These are phyloP conservation scores for Grammomys dolichurus DNA, from an alignment of 2,113 vertebrate genomes.

Conservation along the genomic window DNA sequence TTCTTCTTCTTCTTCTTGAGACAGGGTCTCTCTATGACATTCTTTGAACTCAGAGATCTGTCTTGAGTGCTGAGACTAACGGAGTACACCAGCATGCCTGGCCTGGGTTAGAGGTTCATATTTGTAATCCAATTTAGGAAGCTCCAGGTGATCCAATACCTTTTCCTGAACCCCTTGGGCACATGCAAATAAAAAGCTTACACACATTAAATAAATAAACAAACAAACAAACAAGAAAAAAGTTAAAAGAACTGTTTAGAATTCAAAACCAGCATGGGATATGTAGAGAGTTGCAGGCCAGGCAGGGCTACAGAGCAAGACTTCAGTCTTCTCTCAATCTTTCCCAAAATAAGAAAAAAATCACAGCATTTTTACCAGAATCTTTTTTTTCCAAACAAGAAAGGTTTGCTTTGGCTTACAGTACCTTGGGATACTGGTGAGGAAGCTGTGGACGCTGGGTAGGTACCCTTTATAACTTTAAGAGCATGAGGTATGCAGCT, in stretches of 20 bases:
- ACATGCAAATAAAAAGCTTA: background rate
- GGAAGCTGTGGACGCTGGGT: background rate
- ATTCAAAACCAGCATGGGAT: background rate
- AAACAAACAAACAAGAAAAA: background rate
- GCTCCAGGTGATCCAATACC: background rate
- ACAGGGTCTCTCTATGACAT: too few relatives aligned
- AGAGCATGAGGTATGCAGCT: background rate
- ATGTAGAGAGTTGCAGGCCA: background rate
- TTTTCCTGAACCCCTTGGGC: background rate
- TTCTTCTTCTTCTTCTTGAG: background rate
- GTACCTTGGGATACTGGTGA: background rate
- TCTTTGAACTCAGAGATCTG: background rate
- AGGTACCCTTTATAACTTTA: background rate
- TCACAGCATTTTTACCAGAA: background rate
- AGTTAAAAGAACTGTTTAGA: background rate
- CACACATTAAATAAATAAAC: background rate
- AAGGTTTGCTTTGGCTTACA: background rate
- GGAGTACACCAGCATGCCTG: background rate
- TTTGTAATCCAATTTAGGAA: background rate
- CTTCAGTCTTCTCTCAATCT: background rate
- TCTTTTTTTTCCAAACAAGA: background rate
- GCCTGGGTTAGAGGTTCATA: background rate
- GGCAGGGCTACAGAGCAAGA: background rate
- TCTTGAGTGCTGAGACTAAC: background rate
- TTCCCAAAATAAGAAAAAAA: background rate